phyloP scores from a whole-genome alignment of 2,797 vertebrate genomes.

The Pelodytes ibericus region DNA sequence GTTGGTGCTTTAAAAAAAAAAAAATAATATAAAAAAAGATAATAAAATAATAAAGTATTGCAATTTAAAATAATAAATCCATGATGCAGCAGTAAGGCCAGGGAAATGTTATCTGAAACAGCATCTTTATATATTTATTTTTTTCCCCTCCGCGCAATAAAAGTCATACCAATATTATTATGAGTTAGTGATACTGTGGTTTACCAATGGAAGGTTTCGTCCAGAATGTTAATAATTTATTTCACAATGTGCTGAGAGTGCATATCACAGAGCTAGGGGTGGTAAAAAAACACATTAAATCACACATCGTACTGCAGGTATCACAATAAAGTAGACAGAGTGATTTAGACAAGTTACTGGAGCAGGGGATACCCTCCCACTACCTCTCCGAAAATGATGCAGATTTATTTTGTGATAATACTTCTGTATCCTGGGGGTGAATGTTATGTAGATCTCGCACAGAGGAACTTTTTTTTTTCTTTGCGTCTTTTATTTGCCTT shows the following conservation, averaged over 20 bases:
- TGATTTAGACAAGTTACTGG: constrained; percentile 3
- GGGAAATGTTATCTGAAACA: too few relatives aligned
- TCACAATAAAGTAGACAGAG: background rate
- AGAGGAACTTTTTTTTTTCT: background rate
- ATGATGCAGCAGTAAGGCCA: too few relatives aligned
- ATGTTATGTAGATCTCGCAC: background rate
- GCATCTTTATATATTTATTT: too few relatives aligned
- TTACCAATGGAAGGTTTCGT: constrained; percentile 20
- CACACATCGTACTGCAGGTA: constrained; percentile 14
- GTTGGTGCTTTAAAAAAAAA: too few relatives aligned
- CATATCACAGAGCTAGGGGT: constrained; percentile 7
- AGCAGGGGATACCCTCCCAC: background rate
- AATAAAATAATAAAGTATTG: too few relatives aligned
- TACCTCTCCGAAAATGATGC: background rate
- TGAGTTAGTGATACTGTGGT: constrained; percentile 24
- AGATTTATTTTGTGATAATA: background rate
- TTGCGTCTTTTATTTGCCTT: too few relatives aligned
- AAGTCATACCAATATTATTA: constrained; percentile 26
- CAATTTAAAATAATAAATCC: too few relatives aligned
- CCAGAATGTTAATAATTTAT: constrained; percentile 40
- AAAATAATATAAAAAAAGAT: too few relatives aligned
- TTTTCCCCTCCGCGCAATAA: too few relatives aligned
- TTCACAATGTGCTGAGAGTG: constrained; percentile 30
- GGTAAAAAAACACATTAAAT: constrained; percentile 24
- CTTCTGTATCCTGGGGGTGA: background rate